Evolutionary conservation across 2,888 invertebrate species (phyloP), one percentile per base, ranked within the genome.

Genomic region (Polyploca ridens): DNA sequence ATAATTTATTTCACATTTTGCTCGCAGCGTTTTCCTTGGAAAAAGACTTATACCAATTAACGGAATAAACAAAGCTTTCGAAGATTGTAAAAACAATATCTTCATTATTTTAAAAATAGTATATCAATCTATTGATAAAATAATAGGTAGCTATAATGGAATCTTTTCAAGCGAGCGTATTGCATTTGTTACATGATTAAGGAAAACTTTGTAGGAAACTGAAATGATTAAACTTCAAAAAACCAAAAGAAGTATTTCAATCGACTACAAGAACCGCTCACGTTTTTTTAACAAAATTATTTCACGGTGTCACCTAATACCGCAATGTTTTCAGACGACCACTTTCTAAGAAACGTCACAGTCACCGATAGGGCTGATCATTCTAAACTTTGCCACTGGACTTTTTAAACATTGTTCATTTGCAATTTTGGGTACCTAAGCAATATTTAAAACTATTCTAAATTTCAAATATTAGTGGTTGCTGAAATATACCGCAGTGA

Each of bases 231-330:
- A 19, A 54, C 35, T n/a, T 54, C 49, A 16, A 54, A 54, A 54
- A 8, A 54, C 19, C n/a, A 5, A 49, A 49, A 49, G 46, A 49
- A 14, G 46, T 49, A 49, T 54, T n/a, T 2, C 7, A 19, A 54
- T 54, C 54, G 19, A 54, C 16, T n/a, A 16, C 49, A n/a, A 54
- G 19, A 19, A 19, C 4, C 54, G 19, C 7, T 54, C 54, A n/a
- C 54, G 8, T 49, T 16, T 54, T 49, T 54, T 54, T 54, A 14
- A 16, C 54, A 54, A 10, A 19, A 19, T 19, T 19, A 10, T 54
- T 54, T 54, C 54, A 54, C 54, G 19, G 54, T 54, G 19, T 54
- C n/a, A 10, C 54, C 27, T 54, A 54, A 19, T 19, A 54, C 54
- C 54, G 54, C 54, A 19, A 19, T 54, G 16, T 46, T 46, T 46